These are phyloP conservation scores for Nerophis lumbriciformis DNA, from an alignment of 2,113 vertebrate species.

Conservation along the genomic window DNA sequence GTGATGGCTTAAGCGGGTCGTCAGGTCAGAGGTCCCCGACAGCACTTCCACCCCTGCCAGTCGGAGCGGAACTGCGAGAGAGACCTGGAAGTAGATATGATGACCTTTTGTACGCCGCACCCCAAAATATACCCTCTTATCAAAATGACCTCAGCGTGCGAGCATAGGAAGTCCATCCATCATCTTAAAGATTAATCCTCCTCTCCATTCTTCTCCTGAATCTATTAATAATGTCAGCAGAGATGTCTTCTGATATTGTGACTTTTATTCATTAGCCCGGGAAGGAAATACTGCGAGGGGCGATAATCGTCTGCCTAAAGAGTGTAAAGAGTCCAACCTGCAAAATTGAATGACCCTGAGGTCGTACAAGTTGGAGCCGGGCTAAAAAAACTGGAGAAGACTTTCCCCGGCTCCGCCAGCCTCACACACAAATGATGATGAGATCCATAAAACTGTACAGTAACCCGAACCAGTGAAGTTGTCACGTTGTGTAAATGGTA, in stretches of 20 bases:
- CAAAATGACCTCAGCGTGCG: conserved; percentile 70
- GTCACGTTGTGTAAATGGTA: no score
- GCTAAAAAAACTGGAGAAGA: no score
- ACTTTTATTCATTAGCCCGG: conserved; percentile 71
- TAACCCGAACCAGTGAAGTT: no score
- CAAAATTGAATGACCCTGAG: not conserved
- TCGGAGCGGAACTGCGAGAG: conserved; percentile 53
- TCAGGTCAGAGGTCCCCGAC: conserved; percentile 56
- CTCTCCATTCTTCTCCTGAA: conserved; percentile 65
- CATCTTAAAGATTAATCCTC: conserved; percentile 73
- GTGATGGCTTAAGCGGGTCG: conserved; percentile 54
- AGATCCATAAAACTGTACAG: no score
- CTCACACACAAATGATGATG: no score
- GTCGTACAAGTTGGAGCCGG: not conserved
- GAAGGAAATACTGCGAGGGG: conserved; percentile 43
- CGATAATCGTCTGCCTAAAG: no score
- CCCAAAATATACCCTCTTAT: conserved; percentile 72
- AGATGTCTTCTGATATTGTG: conserved; percentile 74
- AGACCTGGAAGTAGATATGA: conserved; percentile 70
- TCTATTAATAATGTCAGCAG: conserved; percentile 72
- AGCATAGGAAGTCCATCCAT: conserved; percentile 72
- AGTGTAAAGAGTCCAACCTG: not conserved
- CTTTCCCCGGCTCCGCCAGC: no score
- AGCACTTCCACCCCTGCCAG: conserved; percentile 61
- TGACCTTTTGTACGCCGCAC: conserved; percentile 66